These are phyloP conservation scores for Toxonevra muliebris DNA, from an alignment of 2,888 invertebrate species.

Conservation along the genomic window DNA sequence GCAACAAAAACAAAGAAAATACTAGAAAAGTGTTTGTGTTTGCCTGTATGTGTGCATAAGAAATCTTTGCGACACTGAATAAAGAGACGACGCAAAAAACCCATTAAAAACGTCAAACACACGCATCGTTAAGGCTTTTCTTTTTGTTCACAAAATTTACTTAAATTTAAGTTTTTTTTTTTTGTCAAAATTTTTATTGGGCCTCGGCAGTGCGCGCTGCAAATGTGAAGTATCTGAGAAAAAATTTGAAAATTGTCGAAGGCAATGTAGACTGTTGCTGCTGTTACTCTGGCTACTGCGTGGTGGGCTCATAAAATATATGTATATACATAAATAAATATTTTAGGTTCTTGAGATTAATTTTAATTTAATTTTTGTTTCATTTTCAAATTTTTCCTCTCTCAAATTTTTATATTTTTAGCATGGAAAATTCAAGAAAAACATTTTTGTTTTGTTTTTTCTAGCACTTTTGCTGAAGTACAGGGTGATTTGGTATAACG, in stretches of 20 bases:
- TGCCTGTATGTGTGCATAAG: neutral
- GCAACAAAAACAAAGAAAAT: conserved; percentile 19
- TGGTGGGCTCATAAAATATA: too few relatives aligned
- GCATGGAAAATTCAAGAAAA: neutral
- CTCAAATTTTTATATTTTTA: neutral
- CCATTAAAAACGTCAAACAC: conserved; percentile 29
- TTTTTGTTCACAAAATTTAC: too few relatives aligned
- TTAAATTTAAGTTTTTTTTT: too few relatives aligned
- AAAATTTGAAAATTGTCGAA: too few relatives aligned
- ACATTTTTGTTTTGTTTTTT: neutral
- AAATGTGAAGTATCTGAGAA: too few relatives aligned
- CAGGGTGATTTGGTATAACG: too few relatives aligned
- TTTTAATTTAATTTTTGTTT: neutral
- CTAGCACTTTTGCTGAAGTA: too few relatives aligned
- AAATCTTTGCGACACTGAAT: conserved; percentile 5
- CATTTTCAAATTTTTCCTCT: neutral
- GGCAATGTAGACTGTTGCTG: too few relatives aligned
- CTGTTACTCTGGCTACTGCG: too few relatives aligned
- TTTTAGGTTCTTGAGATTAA: neutral
- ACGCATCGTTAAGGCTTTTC: neutral
- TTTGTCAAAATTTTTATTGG: too few relatives aligned
- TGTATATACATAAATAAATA: too few relatives aligned
- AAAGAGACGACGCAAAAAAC: conserved; percentile 14
- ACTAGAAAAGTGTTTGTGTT: neutral
- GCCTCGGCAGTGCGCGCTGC: too few relatives aligned